Evolutionary conservation across 2,113 vertebrate species (phyloP), one percentile per base, ranked within the genome.

Genomic region (Bothrops jararaca): DNA sequence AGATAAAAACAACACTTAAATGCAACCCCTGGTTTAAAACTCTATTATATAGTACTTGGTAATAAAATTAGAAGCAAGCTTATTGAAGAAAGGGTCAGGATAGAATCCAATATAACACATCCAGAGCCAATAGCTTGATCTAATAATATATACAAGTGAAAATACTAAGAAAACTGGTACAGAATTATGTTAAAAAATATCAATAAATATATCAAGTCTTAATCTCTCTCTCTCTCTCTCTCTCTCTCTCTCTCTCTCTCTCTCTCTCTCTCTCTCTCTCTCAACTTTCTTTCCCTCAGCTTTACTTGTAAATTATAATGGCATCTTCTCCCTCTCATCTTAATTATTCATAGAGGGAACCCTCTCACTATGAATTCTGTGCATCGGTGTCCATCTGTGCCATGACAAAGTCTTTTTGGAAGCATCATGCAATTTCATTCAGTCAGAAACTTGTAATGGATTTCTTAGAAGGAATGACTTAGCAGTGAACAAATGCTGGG

Each of bases 401-500:
- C 64, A 34, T 69, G n/a, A 34, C 26, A 69, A 69, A 69, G 64
- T 5, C 13, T 15, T 74, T 74, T 34, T 74, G 12, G 29, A 34
- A 34, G 64, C 34, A 34, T 74, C 4, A 34, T 34, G n/a, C 64
- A 5, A 74, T 74, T 74, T 34, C n/a, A 74, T 74, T 74, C 64
- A 74, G n/a, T 74, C 64, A 74, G 29, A 74, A 74, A 74, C 64
- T 74, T 64, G 13, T 18, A 34, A 12, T 74, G 64, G 64, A 74
- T 74, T 74, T 74, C 29, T 54, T 88, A n/a, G 50, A 54, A 52
- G 86, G 48, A 23, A 39, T 53, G 2, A 22, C 24, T 3, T 39
- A 29, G 56, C 23, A 85, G 88, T 93, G 8, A 94, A 93, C 74
- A 34, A 89, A 10, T 24, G 89, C 60, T 39, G 91, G 92, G 10